These are phyloP conservation scores for Melanotaenia pygmaea DNA, from an alignment of 2,797 vertebrate species.

Conservation along the genomic window DNA sequence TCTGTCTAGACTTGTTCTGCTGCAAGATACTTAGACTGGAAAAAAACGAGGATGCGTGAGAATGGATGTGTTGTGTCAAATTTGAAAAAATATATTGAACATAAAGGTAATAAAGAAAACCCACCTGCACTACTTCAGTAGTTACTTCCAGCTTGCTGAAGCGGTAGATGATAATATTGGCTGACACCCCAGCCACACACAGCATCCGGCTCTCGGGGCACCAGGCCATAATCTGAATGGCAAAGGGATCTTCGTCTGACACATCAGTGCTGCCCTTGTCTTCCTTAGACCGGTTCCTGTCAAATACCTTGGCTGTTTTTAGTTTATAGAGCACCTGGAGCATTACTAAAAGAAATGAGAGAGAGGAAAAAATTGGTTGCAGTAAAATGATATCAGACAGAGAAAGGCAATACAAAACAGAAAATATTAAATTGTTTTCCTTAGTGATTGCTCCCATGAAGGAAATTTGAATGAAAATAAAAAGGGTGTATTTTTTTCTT, in stretches of 20 bases:
- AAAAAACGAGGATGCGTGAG: not conserved
- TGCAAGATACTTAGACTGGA: not conserved
- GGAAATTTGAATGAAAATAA: not conserved
- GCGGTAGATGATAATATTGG: constrained; percentile 94
- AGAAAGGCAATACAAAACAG: not conserved
- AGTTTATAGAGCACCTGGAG: constrained; percentile 98
- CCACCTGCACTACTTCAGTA: constrained; percentile 95
- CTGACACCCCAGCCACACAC: constrained; percentile 96
- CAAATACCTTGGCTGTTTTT: constrained; percentile 99
- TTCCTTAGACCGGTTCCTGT: constrained; percentile 93
- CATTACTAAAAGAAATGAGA: constrained; percentile 84
- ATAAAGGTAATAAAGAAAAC: constrained; percentile 5
- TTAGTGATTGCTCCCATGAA: not conserved
- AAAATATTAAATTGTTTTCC: not conserved
- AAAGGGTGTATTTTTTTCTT: not conserved
- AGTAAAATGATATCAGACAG: not conserved
- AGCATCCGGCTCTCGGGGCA: constrained; percentile 96
- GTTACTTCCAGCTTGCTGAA: constrained; percentile 97
- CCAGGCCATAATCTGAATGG: constrained; percentile 97
- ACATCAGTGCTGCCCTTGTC: constrained; percentile 92
- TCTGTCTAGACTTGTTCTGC: not conserved
- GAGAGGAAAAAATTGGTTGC: constrained; percentile 11
- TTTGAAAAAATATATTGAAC: not conserved
- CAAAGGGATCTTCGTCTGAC: constrained; percentile 97
- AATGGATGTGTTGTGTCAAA: constrained; percentile 4